These are phyloP conservation scores for Brachyhypopomus gauderio DNA, from an alignment of 2,113 vertebrate genomes.

Conservation along the genomic window DNA sequence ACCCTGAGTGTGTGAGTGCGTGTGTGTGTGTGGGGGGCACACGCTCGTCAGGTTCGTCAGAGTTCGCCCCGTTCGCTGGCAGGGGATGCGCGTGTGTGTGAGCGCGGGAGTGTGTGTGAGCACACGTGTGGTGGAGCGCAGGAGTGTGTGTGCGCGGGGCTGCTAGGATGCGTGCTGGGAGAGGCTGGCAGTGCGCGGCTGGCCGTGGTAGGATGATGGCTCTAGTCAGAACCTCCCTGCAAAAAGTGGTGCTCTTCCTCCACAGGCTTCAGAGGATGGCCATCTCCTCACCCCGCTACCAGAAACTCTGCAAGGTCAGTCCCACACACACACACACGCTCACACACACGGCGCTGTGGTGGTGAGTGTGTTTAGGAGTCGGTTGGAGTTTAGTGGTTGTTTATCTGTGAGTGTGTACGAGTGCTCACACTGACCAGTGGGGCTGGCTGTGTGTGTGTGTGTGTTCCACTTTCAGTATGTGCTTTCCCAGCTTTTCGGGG, in stretches of 20 bases:
- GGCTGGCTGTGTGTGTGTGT: too few relatives aligned
- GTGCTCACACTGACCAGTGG: too few relatives aligned
- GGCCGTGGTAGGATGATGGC: conserved; percentile 99
- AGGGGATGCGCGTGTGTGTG: conserved; percentile 58
- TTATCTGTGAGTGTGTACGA: too few relatives aligned
- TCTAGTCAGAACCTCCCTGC: conserved; percentile 98
- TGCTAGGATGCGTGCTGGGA: conserved; percentile 96
- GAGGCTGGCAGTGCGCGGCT: conserved; percentile 90
- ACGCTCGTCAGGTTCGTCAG: conserved; percentile 64
- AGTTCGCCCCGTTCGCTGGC: conserved; percentile 67
- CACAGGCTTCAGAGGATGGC: conserved; percentile 99
- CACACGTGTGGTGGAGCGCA: conserved; percentile 78
- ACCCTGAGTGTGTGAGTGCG: background rate
- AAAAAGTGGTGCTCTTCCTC: conserved; percentile 99
- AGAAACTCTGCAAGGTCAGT: conserved; percentile 99
- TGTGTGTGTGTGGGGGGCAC: conserved; percentile 52
- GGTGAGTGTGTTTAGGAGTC: too few relatives aligned
- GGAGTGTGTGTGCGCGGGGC: conserved; percentile 84
- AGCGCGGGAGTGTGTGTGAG: conserved; percentile 48
- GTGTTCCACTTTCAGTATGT: too few relatives aligned
- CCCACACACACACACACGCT: background rate
- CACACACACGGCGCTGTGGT: background rate
- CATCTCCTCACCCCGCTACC: conserved; percentile 97
- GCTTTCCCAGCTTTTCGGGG: too few relatives aligned
- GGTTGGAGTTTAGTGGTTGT: too few relatives aligned